Conservation (phyloP, 2,113 vertebrate species). For the Aythya baeri region DNA sequence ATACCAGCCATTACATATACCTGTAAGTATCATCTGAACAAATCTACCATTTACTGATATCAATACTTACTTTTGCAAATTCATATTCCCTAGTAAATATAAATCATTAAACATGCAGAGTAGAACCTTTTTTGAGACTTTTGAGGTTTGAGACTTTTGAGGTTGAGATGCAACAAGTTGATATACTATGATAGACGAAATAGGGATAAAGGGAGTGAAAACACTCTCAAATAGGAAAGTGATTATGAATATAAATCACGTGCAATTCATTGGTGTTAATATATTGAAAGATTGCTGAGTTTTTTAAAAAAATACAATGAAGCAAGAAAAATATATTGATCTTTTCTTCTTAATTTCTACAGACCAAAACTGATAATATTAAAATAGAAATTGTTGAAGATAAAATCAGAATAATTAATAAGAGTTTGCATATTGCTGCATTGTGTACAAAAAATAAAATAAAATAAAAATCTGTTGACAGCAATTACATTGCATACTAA, state of each 20-base stretch:
- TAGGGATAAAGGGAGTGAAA: background rate
- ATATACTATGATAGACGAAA: background rate
- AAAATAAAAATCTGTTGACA: background rate
- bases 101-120: background rate
- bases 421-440: background rate
- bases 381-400: conserved; percentile 19
- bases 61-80: background rate
- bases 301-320: background rate
- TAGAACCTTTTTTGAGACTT: background rate
- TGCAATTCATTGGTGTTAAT: background rate
- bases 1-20: background rate
- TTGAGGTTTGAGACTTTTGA: background rate
- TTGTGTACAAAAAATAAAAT: background rate
- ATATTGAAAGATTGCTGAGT: background rate
- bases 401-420: background rate
- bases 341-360: background rate
- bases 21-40: background rate
- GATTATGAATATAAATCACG: background rate
- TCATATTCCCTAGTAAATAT: background rate
- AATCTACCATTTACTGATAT: background rate
- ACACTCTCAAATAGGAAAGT: background rate
- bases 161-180: background rate
- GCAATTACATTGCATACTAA: background rate
- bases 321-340: background rate
- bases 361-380: background rate